These are phyloP conservation scores for Sarcophaga peregrina DNA, from an alignment of 1,140 invertebrate genomes.

Conservation along the genomic window DNA sequence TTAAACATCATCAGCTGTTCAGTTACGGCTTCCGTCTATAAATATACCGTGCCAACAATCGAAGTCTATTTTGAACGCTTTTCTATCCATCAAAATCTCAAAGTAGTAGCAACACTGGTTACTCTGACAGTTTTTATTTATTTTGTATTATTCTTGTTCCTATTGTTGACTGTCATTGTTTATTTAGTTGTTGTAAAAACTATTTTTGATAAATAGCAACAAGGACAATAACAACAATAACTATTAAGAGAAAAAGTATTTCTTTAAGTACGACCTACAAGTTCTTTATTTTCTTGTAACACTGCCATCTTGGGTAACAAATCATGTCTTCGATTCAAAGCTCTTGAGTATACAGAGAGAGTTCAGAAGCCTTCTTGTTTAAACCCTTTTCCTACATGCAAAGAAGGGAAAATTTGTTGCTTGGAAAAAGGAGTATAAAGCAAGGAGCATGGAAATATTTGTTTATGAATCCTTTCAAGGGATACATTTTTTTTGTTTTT, in stretches of 20 bases:
- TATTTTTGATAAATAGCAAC: not conserved
- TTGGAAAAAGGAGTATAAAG: not conserved
- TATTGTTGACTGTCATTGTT: not conserved
- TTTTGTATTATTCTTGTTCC: not conserved
- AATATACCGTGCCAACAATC: too few relatives aligned
- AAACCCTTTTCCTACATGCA: not conserved
- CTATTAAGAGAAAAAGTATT: not conserved
- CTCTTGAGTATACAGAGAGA: not conserved
- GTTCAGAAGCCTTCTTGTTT: not conserved
- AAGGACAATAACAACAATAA: too few relatives aligned
- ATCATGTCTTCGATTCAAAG: not conserved
- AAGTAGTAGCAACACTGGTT: too few relatives aligned
- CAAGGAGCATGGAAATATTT: not conserved
- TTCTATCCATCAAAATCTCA: too few relatives aligned
- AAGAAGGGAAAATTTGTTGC: too few relatives aligned
- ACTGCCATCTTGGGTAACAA: not conserved
- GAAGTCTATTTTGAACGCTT: too few relatives aligned
- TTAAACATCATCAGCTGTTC: too few relatives aligned
- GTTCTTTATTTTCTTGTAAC: not conserved
- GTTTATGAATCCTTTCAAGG: slow-evolving; percentile 7
- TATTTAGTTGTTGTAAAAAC: slow-evolving; percentile 1
- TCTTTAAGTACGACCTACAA: not conserved
- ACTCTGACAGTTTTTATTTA: not conserved
- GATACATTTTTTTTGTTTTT: not conserved
- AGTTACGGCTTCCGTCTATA: too few relatives aligned